These are phyloP conservation scores for Lateolabrax maculatus DNA, from an alignment of 2,797 vertebrate genomes.

Conservation along the genomic window DNA sequence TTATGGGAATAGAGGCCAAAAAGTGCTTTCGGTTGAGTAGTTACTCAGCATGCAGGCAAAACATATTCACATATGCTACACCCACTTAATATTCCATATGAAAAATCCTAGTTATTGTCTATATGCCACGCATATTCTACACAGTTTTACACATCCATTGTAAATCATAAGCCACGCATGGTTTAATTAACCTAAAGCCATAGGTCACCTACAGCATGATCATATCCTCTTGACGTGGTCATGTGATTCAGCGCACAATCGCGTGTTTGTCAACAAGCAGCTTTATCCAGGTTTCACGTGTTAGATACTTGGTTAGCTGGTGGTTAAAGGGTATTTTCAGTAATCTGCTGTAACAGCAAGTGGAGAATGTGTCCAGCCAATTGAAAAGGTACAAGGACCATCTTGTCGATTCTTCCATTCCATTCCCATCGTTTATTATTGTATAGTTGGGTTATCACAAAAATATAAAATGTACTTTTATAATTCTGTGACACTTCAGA, in stretches of 20 bases:
- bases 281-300: conserved; percentile 39
- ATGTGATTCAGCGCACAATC: conserved; percentile 31
- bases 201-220: neutral
- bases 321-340: conserved; percentile 51
- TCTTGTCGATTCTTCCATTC: too few species aligned
- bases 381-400: too few species aligned
- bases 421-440: too few species aligned
- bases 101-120: conserved; percentile 15
- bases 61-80: conserved; percentile 45
- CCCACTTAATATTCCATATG: conserved; percentile 15
- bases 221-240: conserved; percentile 15
- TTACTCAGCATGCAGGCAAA: conserved; percentile 56
- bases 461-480: neutral
- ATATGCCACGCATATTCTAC: neutral
- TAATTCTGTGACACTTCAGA: neutral
- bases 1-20: conserved; percentile 56
- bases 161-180: neutral
- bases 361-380: too few species aligned
- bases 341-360: conserved; percentile 64
- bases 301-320: conserved; percentile 39
- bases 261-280: conserved; percentile 41
- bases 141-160: neutral
- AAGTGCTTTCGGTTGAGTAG: conserved; percentile 47
- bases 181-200: conserved; percentile 9
- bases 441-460: neutral